Conservation (phyloP, 2,797 vertebrate species). For the Knipowitschia caucasica region DNA sequence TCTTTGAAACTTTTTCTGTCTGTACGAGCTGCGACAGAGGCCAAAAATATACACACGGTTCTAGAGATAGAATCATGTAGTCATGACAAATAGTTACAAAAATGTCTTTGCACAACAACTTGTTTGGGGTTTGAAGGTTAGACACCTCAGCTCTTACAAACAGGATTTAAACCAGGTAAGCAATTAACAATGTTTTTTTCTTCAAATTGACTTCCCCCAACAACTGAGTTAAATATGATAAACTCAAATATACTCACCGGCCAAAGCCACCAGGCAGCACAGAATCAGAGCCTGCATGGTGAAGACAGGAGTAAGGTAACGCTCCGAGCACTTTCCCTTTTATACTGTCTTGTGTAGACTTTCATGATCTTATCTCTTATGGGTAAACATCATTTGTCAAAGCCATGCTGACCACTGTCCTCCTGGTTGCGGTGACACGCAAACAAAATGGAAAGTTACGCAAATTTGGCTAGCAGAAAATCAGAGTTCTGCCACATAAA, state of each 20-base stretch:
- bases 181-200: too few relatives aligned
- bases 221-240: not conserved
- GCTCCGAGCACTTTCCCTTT: constrained; percentile 23
- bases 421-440: constrained; percentile 67
- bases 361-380: constrained; percentile 2
- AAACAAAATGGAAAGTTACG: constrained; percentile 12
- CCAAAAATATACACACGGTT: too few relatives aligned
- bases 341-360: constrained; percentile 46
- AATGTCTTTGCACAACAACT: too few relatives aligned
- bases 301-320: constrained; percentile 30
- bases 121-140: too few relatives aligned
- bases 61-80: too few relatives aligned
- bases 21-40: too few relatives aligned
- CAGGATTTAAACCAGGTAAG: too few relatives aligned
- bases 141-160: too few relatives aligned
- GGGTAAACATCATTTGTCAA: constrained; percentile 34
- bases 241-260: constrained; percentile 58
- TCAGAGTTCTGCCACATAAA: not conserved
- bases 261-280: constrained; percentile 68
- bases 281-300: constrained; percentile 66
- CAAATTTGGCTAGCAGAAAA: not conserved
- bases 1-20: too few relatives aligned
- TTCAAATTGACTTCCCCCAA: not conserved
- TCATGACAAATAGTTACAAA: too few relatives aligned
- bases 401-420: constrained; percentile 42